A percentile compares a stretch with the other conserved stretches of the same genome.
Conservation (phyloP, 2,888 invertebrate species). For the Erebia palarica region DNA sequence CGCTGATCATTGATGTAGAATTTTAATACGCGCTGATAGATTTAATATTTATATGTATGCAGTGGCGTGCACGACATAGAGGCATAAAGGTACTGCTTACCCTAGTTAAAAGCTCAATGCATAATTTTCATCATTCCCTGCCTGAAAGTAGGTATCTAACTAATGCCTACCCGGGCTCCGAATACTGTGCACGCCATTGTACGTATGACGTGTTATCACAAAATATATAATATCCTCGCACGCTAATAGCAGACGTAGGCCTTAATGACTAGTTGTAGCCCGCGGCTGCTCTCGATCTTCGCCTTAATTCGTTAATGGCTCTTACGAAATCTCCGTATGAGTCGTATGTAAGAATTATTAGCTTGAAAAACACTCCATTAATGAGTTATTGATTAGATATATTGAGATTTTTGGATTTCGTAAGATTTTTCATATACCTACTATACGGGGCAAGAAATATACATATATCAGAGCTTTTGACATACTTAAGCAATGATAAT, state of each 20-base stretch:
- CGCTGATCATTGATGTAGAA: no score
- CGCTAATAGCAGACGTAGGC: background rate
- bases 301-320: conserved; percentile 30
- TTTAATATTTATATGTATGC: no score
- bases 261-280: conserved; percentile 30
- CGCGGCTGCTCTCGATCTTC: conserved; percentile 33
- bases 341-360: conserved; percentile 19
- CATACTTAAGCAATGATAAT: background rate
- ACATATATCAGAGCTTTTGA: background rate
- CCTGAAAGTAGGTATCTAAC: no score
- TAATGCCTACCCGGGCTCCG: no score
- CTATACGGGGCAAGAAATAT: background rate
- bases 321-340: conserved; percentile 24
- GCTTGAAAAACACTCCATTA: conserved; percentile 10
- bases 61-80: no score
- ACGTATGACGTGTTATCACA: no score
- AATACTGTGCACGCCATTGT: no score
- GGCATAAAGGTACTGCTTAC: no score
- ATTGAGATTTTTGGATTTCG: conserved; percentile 8
- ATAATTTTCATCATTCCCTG: no score
- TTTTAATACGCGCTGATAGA: no score
- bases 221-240: background rate
- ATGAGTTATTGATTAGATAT: conserved; percentile 15
- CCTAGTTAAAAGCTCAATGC: no score
- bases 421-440: background rate